Conservation (phyloP, 2,113 vertebrate species). For the Notechis scutatus region DNA sequence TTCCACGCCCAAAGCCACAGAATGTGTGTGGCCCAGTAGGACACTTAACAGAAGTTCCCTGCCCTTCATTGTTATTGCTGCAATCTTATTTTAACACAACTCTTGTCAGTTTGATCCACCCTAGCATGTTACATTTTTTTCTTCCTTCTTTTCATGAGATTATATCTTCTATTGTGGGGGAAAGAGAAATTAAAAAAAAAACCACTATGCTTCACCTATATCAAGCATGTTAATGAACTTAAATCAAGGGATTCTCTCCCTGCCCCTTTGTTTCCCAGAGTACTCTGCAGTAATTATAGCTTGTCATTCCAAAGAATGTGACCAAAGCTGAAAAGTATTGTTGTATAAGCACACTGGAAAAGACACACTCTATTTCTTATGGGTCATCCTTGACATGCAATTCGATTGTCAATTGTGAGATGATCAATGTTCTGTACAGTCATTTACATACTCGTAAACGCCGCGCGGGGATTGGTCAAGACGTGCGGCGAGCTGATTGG, state of each 20-base stretch:
- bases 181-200: no score
- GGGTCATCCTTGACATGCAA: neutral
- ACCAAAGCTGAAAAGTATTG: neutral
- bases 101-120: neutral
- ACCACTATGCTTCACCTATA: neutral
- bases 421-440: no score
- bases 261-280: neutral
- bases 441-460: no score
- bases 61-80: neutral
- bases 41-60: neutral
- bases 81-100: accelerated
- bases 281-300: neutral
- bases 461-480: no score
- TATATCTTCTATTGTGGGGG: neutral
- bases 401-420: neutral
- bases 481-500: no score
- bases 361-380: neutral
- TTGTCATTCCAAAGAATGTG: neutral
- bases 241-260: neutral
- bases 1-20: conserved; percentile 2
- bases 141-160: neutral
- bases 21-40: neutral
- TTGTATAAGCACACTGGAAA: neutral
- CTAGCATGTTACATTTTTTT: neutral
- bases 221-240: neutral